Evolutionary conservation across 1,140 invertebrate species (phyloP).

Genomic region (Aphaenogaster floridana): DNA sequence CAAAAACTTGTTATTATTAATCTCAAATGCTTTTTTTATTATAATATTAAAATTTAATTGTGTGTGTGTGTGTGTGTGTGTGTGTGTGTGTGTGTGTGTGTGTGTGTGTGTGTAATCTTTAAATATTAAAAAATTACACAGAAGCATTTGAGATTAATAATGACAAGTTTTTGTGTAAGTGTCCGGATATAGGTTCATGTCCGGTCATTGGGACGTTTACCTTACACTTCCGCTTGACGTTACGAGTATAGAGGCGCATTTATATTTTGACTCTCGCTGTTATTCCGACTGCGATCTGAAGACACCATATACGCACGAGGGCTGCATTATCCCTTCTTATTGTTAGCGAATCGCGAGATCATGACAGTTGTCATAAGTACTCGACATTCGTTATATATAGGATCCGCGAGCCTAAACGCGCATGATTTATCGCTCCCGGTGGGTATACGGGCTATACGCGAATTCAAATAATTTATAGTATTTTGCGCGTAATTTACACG

Average conservation of each 20-base stretch:
- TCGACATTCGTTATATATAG: not conserved
- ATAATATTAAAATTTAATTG: too few relatives aligned
- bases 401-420: not conserved
- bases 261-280: not conserved
- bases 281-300: not conserved
- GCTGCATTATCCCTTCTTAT: not conserved
- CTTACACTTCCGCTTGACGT: not conserved
- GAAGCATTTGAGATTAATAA: too few relatives aligned
- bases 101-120: too few relatives aligned
- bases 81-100: too few relatives aligned
- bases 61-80: too few relatives aligned
- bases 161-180: too few relatives aligned
- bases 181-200: too few relatives aligned
- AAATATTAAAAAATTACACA: too few relatives aligned
- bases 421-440: constrained; percentile 14
- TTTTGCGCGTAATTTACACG: constrained; percentile 50
- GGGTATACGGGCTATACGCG: not conserved
- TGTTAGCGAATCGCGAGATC: not conserved
- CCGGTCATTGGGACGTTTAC: too few relatives aligned
- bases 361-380: not conserved
- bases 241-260: not conserved
- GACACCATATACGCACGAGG: not conserved
- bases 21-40: too few relatives aligned
- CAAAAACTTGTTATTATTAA: too few relatives aligned
- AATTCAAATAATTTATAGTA: constrained; percentile 50